These are phyloP conservation scores for Cotesia chilonis DNA, from an alignment of 1,140 invertebrate genomes.

Conservation along the genomic window DNA sequence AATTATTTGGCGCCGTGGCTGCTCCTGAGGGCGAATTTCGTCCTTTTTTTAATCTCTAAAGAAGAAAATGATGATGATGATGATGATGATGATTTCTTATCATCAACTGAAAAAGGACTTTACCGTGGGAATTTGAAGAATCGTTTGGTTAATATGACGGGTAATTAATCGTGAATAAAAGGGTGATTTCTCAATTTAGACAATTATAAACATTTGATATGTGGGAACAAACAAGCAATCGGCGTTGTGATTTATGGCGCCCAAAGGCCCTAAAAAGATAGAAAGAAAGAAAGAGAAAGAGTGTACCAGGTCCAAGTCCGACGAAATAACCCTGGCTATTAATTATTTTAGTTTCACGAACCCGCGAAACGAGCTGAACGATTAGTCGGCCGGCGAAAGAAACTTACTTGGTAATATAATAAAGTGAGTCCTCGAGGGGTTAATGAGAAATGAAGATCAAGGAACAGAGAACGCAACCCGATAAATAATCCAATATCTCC, in stretches of 20 bases:
- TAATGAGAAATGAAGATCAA: not conserved
- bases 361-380: constrained; percentile 50
- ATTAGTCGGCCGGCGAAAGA: constrained; percentile 47
- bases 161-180: not conserved
- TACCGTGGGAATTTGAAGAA: not conserved
- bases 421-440: not conserved
- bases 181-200: not conserved
- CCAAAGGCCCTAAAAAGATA: constrained; percentile 26
- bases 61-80: too few species aligned
- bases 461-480: too few species aligned
- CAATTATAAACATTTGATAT: constrained; percentile 9
- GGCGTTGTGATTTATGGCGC: constrained; percentile 63
- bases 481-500: too few species aligned
- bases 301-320: constrained; percentile 30
- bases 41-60: not conserved
- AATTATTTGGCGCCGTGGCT: constrained; percentile 41
- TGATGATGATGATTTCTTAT: too few species aligned
- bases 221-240: constrained; percentile 47
- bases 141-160: not conserved
- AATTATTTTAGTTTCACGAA: constrained; percentile 46
- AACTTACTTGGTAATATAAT: constrained; percentile 17
- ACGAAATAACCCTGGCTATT: constrained; percentile 49
- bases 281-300: constrained; percentile 1
- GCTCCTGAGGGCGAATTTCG: constrained; percentile 14
- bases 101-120: too few species aligned